phyloP scores from a whole-genome alignment of 64 coral and sea anemone species.

The Actinia equina region DNA sequence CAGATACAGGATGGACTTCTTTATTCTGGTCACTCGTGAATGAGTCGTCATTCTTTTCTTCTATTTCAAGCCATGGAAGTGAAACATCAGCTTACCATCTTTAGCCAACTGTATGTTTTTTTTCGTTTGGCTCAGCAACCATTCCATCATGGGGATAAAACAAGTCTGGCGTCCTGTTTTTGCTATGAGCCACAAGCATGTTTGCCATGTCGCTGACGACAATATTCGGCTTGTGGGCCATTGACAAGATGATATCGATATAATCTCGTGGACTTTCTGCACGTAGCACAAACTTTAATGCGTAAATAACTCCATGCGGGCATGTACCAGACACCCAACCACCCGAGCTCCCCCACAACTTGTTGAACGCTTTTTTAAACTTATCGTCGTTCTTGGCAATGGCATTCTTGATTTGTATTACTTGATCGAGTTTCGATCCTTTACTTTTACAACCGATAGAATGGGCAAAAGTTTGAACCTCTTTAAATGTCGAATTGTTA shows the following conservation, averaged over 20 bases:
- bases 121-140: conserved; percentile 21
- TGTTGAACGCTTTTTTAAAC: conserved; percentile 50
- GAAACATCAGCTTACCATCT: conserved; percentile 34
- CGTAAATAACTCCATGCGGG: conserved; percentile 49
- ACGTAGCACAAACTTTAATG: conserved; percentile 57
- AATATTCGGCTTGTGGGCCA: conserved; percentile 51
- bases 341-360: conserved; percentile 43
- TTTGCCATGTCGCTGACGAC: conserved; percentile 64
- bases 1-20: conserved; percentile 33
- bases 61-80: conserved; percentile 41
- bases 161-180: conserved; percentile 38
- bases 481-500: conserved; percentile 7
- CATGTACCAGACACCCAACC: conserved; percentile 28
- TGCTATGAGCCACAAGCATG: conserved; percentile 58
- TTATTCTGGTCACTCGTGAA: conserved; percentile 9
- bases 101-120: conserved; percentile 18
- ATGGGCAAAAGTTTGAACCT: conserved; percentile 37
- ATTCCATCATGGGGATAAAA: conserved; percentile 44
- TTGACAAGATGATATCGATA: conserved; percentile 38
- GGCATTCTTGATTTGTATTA: conserved; percentile 24
- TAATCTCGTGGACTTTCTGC: conserved; percentile 59
- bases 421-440: conserved; percentile 49
- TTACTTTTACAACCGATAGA: conserved; percentile 25
- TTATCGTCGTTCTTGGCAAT: conserved; percentile 52
- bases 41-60: background rate